Conservation (phyloP, 2,113 vertebrate genomes). For the Copsychus sechellarum region DNA sequence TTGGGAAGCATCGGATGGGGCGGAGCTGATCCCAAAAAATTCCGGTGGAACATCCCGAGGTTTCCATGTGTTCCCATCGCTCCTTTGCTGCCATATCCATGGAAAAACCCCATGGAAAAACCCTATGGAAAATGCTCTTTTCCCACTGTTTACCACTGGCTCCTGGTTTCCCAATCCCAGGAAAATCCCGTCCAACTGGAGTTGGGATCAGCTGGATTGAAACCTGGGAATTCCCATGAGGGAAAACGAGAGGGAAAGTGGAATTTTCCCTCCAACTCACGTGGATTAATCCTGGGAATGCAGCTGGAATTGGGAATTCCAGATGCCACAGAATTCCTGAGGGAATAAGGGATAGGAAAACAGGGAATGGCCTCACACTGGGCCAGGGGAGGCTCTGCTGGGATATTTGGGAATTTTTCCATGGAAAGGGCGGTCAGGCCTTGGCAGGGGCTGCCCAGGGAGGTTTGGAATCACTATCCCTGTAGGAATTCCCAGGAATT, state of each 20-base stretch:
- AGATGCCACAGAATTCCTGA: not conserved
- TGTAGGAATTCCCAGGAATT: not conserved
- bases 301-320: rapidly evolving
- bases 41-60: rapidly evolving
- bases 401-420: not conserved
- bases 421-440: not conserved
- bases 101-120: not conserved
- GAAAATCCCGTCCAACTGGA: rapidly evolving
- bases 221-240: not conserved
- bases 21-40: not conserved
- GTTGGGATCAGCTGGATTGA: not conserved
- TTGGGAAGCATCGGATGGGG: rapidly evolving
- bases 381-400: not conserved
- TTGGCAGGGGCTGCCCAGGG: not conserved
- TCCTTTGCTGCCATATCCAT: not conserved
- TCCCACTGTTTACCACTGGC: rapidly evolving
- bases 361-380: not conserved
- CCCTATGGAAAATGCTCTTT: not conserved
- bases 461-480: not conserved
- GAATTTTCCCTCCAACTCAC: not conserved
- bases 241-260: not conserved
- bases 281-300: rapidly evolving
- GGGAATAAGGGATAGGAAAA: too few relatives aligned
- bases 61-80: not conserved
- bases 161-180: not conserved